Evolutionary conservation across 2,888 invertebrate genomes (phyloP).

Genomic region (Emmelina monodactyla): DNA sequence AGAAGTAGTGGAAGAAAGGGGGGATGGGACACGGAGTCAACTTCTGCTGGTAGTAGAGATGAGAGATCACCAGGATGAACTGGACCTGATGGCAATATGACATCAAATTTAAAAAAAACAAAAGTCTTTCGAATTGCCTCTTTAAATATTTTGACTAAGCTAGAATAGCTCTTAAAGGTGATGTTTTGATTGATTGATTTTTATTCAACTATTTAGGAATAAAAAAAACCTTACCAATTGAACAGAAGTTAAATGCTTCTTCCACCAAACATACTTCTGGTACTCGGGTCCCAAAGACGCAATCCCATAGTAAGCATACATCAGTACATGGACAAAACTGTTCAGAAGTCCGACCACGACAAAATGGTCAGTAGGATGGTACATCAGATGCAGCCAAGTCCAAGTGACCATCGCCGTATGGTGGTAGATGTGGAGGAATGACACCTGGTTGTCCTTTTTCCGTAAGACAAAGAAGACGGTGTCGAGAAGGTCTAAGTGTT

Average conservation of each 20-base stretch:
- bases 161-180: too few relatives aligned
- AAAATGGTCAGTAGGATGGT: slow-evolving; percentile 79
- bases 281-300: slow-evolving; percentile 78
- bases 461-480: slow-evolving; percentile 89
- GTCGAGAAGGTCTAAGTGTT: slow-evolving; percentile 78
- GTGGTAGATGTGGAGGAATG: slow-evolving; percentile 90
- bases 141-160: too few relatives aligned
- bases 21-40: slow-evolving; percentile 51
- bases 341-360: slow-evolving; percentile 77
- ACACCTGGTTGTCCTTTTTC: slow-evolving; percentile 79
- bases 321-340: slow-evolving; percentile 79
- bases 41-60: slow-evolving; percentile 50
- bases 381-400: slow-evolving; percentile 79
- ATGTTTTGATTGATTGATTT: too few relatives aligned
- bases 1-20: slow-evolving; percentile 60
- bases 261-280: slow-evolving; percentile 85
- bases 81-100: too few relatives aligned
- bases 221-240: slow-evolving; percentile 75
- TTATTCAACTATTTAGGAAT: not conserved
- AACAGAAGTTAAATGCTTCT: slow-evolving; percentile 81
- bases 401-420: slow-evolving; percentile 81
- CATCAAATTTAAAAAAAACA: too few relatives aligned
- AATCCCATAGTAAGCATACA: slow-evolving; percentile 83
- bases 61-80: slow-evolving; percentile 40
- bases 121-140: too few relatives aligned